Percentiles rank a stretch among this genome's conserved stretches.
These are phyloP conservation scores for Icerya purchasi DNA, from an alignment of 2,888 invertebrate species.

Conservation along the genomic window DNA sequence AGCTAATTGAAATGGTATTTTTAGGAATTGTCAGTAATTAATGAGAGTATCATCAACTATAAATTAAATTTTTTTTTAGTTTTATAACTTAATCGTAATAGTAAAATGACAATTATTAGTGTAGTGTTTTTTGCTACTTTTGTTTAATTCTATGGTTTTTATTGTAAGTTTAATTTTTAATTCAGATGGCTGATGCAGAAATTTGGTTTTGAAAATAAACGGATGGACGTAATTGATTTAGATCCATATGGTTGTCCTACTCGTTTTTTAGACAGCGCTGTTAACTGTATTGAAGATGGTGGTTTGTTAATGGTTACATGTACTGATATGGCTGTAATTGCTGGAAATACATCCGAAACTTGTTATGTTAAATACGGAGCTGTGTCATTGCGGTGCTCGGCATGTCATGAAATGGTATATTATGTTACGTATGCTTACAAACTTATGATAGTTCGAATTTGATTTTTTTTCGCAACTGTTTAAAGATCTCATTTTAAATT, in stretches of 20 bases:
- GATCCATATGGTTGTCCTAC: constrained; percentile 96
- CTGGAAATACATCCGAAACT: constrained; percentile 86
- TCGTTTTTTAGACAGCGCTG: constrained; percentile 71
- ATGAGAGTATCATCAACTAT: too few relatives aligned
- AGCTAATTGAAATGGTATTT: too few relatives aligned
- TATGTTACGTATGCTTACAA: neutral
- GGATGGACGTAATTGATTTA: constrained; percentile 78
- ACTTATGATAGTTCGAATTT: too few relatives aligned
- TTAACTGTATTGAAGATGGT: constrained; percentile 56
- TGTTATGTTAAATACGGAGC: constrained; percentile 86
- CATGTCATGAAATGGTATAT: constrained; percentile 83
- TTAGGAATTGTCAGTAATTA: too few relatives aligned
- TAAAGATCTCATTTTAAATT: neutral
- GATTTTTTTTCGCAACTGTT: neutral
- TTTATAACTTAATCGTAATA: too few relatives aligned
- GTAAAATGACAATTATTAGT: too few relatives aligned
- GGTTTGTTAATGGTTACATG: constrained; percentile 86
- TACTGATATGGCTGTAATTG: constrained; percentile 89
- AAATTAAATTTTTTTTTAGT: too few relatives aligned
- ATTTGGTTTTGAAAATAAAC: constrained; percentile 37
- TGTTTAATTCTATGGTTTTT: too few relatives aligned
- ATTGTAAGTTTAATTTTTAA: too few relatives aligned
- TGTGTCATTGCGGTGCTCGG: constrained; percentile 58
- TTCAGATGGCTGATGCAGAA: constrained; percentile 64
- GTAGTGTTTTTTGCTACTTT: too few relatives aligned